Evolutionary conservation across 2,888 invertebrate species (phyloP), one percentile per base, ranked within the genome.

Genomic region (Philaethria dido): DNA sequence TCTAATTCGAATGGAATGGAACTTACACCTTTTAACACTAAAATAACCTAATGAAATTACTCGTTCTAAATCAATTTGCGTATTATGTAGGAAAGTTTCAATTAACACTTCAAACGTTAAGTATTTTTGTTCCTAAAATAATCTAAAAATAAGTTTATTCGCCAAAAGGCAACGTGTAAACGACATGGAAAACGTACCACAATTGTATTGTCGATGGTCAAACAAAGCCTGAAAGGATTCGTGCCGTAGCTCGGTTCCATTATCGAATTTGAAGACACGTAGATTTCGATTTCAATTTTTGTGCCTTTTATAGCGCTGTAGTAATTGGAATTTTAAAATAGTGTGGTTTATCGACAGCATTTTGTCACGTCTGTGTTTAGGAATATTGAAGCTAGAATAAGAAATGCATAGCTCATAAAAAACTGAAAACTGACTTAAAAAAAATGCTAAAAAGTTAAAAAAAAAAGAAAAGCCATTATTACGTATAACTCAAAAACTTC

Each of bases 221-320:
- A 57, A 57, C 39, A 57, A 57, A 22, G 20, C 13, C 36, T 57
- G 22, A 57, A 42, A 57, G 39, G 55, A 22, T 57, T 57, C 39
- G 20, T 57, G 55, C 39, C 39, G 5, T n/a, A 3, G 9, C 39
- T 22, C 39, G 0, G 6, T n/a, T 57, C 22, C 39, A 42, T 39
- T 57, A 57, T 57, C 55, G 55, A 42, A 39, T 57, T 39, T 11
- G 55, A 9, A 39, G 20, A n/a, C n/a, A n/a, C 39, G 50, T 52
- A 9, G 9, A 22, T 57, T 42, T 42, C 55, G n/a, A n/a, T 39
- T 39, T n/a, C 39, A n/a, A 50, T 50, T 50, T 50, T 50, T 16
- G 16, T 42, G 9, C 54, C 54, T 36, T 55, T 39, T 39, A 55
- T 11, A 5, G n/a, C 8, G 39, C 9, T 20, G 39, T 0, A 42